Percentiles rank a stretch among this genome's conserved stretches.
phyloP scores from a whole-genome alignment of 2,888 invertebrate species.

The Drosophila falleni region DNA sequence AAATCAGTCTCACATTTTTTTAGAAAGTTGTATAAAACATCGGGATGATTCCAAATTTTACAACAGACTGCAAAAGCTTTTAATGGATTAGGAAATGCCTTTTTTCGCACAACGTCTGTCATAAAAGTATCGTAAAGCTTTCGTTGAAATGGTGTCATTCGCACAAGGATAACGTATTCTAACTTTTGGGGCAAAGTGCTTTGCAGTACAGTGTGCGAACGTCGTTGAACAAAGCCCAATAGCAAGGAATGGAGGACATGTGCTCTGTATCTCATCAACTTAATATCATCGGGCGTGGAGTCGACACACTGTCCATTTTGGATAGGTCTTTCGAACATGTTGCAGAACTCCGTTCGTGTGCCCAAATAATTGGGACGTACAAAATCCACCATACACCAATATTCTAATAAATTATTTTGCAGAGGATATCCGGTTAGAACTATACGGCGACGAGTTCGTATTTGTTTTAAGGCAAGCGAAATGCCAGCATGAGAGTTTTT shows the following conservation, averaged over 20 bases:
- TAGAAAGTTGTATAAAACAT: constrained; percentile 94
- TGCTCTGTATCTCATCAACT: constrained; percentile 97
- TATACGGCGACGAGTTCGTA: constrained; percentile 96
- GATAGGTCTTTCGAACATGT: constrained; percentile 99
- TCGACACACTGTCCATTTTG: constrained; percentile 99
- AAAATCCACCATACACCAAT: constrained; percentile 99
- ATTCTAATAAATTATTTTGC: constrained; percentile 98
- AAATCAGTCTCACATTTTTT: constrained; percentile 92
- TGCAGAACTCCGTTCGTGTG: constrained; percentile 97
- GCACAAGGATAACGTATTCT: constrained; percentile 96
- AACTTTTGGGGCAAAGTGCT: constrained; percentile 97
- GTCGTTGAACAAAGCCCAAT: constrained; percentile 97
- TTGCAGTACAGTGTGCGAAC: constrained; percentile 96
- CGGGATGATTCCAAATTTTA: constrained; percentile 99
- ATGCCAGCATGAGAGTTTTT: constrained; percentile 99
- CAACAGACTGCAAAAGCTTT: constrained; percentile 99
- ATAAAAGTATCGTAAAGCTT: constrained; percentile 96
- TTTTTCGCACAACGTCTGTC: constrained; percentile 94
- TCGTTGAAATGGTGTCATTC: constrained; percentile 96
- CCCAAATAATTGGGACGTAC: constrained; percentile 98
- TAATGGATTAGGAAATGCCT: constrained; percentile 96
- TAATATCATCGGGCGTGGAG: constrained; percentile 96
- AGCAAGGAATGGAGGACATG: constrained; percentile 97
- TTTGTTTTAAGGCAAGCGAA: constrained; percentile 97
- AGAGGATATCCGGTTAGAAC: constrained; percentile 99